Conservation (phyloP, 2,797 vertebrate genomes). For the Cygnus olor region DNA sequence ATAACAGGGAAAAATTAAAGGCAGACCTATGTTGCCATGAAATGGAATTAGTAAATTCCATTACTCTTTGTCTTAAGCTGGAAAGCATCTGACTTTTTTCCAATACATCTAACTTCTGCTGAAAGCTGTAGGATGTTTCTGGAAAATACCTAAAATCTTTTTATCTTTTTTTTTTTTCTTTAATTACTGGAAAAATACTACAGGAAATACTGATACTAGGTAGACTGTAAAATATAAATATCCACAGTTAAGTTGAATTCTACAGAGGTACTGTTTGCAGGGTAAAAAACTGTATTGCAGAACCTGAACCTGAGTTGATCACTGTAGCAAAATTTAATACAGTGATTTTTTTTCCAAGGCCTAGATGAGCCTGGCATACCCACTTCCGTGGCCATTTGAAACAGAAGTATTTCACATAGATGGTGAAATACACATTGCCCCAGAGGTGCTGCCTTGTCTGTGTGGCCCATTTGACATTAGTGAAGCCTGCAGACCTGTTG, state of each 20-base stretch:
- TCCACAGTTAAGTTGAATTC: background rate
- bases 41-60: background rate
- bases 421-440: background rate
- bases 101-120: slow-evolving; percentile 1
- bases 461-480: background rate
- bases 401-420: background rate
- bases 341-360: background rate
- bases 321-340: background rate
- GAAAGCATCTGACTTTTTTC: slow-evolving; percentile 4
- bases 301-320: background rate
- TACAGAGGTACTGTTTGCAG: background rate
- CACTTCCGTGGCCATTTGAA: background rate
- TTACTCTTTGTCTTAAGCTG: slow-evolving; percentile 18
- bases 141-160: slow-evolving; percentile 30
- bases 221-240: slow-evolving; percentile 42
- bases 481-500: background rate
- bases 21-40: background rate
- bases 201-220: slow-evolving; percentile 22
- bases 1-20: slow-evolving; percentile 28
- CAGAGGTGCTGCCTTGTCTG: background rate
- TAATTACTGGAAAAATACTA: slow-evolving; percentile 46
- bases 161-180: background rate
- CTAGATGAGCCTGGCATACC: background rate
- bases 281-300: background rate
- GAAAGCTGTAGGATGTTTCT: slow-evolving; percentile 2